Conservation (phyloP, 2,797 vertebrate genomes). For the Liasis olivaceus region DNA sequence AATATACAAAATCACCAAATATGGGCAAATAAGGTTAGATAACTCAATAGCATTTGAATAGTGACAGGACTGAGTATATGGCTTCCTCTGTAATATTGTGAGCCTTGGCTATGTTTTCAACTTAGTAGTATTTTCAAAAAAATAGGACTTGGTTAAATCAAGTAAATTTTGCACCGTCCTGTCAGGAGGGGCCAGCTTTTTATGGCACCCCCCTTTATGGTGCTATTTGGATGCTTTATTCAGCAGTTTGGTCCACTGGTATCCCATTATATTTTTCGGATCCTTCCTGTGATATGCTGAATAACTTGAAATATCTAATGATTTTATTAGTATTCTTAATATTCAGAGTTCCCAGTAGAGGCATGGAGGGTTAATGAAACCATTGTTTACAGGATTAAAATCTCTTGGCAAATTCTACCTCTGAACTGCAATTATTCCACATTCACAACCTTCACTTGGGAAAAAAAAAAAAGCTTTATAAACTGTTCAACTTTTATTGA, state of each 20-base stretch:
- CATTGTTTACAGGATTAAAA: slow-evolving; percentile 65
- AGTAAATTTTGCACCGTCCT: background rate
- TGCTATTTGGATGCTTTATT: background rate
- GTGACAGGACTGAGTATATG: background rate
- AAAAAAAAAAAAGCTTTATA: slow-evolving; percentile 22
- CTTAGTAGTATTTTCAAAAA: background rate
- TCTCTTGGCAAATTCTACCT: slow-evolving; percentile 49
- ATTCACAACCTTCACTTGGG: background rate
- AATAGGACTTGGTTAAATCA: slow-evolving; percentile 16
- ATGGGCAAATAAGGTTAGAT: background rate
- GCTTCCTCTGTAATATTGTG: background rate
- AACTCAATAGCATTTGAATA: background rate
- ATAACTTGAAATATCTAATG: slow-evolving; percentile 59
- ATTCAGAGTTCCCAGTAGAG: slow-evolving; percentile 64
- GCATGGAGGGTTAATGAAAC: slow-evolving; percentile 53
- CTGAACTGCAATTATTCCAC: slow-evolving; percentile 24
- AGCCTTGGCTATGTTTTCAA: background rate
- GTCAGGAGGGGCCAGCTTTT: slow-evolving; percentile 19
- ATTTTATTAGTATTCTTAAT: slow-evolving; percentile 65
- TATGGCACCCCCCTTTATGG: slow-evolving; percentile 25
- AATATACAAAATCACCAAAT: background rate
- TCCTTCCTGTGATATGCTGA: slow-evolving; percentile 46
- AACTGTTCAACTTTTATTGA: slow-evolving; percentile 7
- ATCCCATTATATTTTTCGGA: slow-evolving; percentile 60
- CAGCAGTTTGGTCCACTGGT: slow-evolving; percentile 33